Base-by-base conservation (phyloP, 2,888 invertebrate species). In the Barypeithes pellucidus region DNA sequence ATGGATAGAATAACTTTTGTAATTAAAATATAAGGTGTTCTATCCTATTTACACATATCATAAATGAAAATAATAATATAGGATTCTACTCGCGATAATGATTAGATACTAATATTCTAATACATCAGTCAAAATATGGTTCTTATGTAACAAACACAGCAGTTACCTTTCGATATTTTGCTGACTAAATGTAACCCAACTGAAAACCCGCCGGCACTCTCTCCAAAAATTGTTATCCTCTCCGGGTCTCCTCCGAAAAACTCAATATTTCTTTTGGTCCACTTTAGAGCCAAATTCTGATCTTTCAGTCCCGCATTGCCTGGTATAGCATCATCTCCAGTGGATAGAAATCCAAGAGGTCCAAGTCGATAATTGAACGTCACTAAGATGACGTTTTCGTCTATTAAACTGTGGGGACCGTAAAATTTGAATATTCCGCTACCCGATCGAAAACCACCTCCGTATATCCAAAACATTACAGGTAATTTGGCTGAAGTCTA, bases 401-500 rank as follows among this genome's bases (percentile, higher is more conserved):
- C 78, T 5, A 84, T 68, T 9, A 83, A 72, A 62, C 80, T 82
- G 67, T 83, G 82, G 8, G 83, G 83, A 0, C 83, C 84, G 70
- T 81, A 88, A 0, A 86, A 85, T 0, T 84, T 77, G 18, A 87
- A 85, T 12, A 83, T 82, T 24, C 79, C 79, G 54, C 77, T 77
- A 0, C 83, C 83, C 22, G 73, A 75, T 39, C 81, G 70, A 63
- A 83, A 84, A 18, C 80, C 82, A 4, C 84, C 84, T 0, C 84
- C 84, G 65, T 81, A 81, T 22, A 84, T 81, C 78, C 81, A 84
- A 0, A 83, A 81, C 83, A 84, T 83, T 4, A 84, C 84, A 0
- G 84, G 81, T 11, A 80, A 52, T 11, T 68, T 67, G 33, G 45
- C 18, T 11, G 63, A 57, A 43, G 36, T 47, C 65, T 70, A 41